Base-by-base conservation (phyloP, 2,797 vertebrate species). In the Podargus strigoides region DNA sequence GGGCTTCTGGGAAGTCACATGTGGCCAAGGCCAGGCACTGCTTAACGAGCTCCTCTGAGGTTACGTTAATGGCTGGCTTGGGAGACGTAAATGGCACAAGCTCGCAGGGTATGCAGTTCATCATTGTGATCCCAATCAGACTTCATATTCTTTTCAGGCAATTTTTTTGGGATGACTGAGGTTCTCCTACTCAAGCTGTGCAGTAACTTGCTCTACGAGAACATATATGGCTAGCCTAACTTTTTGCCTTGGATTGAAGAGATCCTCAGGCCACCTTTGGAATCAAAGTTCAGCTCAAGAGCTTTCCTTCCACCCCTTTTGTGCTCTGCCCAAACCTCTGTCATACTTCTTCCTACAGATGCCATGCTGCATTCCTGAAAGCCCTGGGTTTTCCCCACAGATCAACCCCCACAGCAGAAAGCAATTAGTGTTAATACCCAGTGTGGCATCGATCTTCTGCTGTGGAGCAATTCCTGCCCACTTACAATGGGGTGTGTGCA, bases 381-480 rank as follows among this genome's bases (percentile, higher is more conserved):
- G 93, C 72, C 72, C 26, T 1, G 46, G 69, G 14, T 63, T 79
- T 68, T 78, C 36, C 92, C 84, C 81, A 39, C 55, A 79, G 36
- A 72, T 77, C 44, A 37, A 86, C 70, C 72, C 28, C 44, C 60
- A 52, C 46, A 64, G 87, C 91, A 87, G 66, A 74, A 68, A 93
- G 89, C 39, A 85, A 83, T 89, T 74, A 84, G 85, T 3, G 11
- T 37, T 86, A 89, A 78, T 68, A 58, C 75, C 81, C 84, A 28
- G 27, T 30, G 52, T 56, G 87, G 89, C 77, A 91, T 39, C 84
- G 64, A 9, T 28, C 81, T 90, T 39, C 75, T 74, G 84, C 89
- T 62, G 79, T 89, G 93, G 76, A 82, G 84, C 46, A 89, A 89
- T 17, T 86, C 69, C 87, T 91, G 92, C 85, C 80, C 92, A 47